Conservation (phyloP, 53 echinoderm and acorn worm species). For the Echinarachnius parma region DNA sequence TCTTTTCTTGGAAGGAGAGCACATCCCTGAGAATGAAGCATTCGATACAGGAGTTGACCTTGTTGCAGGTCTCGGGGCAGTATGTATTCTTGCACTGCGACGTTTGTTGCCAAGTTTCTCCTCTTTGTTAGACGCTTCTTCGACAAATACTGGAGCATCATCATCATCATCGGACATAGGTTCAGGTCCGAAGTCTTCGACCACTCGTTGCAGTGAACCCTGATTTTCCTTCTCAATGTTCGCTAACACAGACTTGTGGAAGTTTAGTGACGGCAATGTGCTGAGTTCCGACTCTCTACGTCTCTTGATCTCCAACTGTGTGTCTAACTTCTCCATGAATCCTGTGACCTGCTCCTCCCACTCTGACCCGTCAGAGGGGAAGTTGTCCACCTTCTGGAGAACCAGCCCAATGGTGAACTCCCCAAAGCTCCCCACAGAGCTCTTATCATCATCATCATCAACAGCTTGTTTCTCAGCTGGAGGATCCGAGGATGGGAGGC, state of each 20-base stretch:
- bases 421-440: conserved; percentile 50
- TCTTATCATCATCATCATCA: conserved; percentile 34
- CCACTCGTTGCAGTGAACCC: neutral
- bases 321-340: conserved; percentile 78
- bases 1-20: conserved; percentile 17
- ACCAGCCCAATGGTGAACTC: conserved; percentile 71
- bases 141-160: conserved; percentile 15
- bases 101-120: conserved; percentile 4
- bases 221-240: conserved; percentile 29
- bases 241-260: conserved; percentile 15
- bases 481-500: conserved; percentile 74
- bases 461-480: conserved; percentile 17
- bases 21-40: conserved; percentile 24
- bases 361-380: conserved; percentile 90
- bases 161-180: conserved; percentile 34
- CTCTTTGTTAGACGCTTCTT: neutral
- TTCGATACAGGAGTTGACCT: neutral
- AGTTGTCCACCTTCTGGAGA: conserved; percentile 77
- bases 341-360: conserved; percentile 86
- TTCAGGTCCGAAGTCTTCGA: conserved; percentile 26
- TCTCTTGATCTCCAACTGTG: conserved; percentile 57
- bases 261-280: conserved; percentile 28
- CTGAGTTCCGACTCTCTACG: conserved; percentile 44
- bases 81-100: conserved; percentile 31
- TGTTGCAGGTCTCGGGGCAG: neutral